These are phyloP conservation scores for Isurus oxyrinchus DNA, from an alignment of 2,113 vertebrate genomes.

Conservation along the genomic window DNA sequence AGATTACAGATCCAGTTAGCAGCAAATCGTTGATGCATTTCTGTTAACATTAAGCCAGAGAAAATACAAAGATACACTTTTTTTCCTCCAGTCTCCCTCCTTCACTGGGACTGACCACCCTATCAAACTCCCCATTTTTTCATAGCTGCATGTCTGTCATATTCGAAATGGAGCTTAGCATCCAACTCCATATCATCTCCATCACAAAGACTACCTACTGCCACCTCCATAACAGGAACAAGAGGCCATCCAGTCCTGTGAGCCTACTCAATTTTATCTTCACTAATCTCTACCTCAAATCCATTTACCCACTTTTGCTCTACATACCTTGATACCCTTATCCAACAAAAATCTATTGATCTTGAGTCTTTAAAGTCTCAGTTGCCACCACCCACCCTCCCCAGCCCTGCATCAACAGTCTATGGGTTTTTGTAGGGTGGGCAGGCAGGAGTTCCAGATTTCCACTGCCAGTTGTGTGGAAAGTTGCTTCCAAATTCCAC, in stretches of 20 bases:
- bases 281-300: neutral
- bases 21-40: neutral
- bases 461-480: neutral
- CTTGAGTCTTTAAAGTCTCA: neutral
- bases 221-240: neutral
- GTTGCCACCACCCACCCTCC: too few relatives aligned
- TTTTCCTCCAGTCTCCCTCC: neutral
- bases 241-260: neutral
- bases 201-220: neutral
- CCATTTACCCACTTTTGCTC: neutral
- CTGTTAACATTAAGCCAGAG: neutral
- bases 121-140: neutral
- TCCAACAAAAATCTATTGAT: neutral
- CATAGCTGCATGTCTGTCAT: neutral
- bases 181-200: neutral
- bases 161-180: neutral
- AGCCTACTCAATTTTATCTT: neutral
- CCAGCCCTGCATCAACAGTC: neutral
- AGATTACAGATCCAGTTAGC: neutral
- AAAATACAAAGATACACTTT: neutral
- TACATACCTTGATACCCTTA: neutral
- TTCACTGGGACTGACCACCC: neutral
- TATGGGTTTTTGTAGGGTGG: neutral
- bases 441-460: neutral
- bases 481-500: neutral